Percentiles rank a stretch among this genome's conserved stretches.
phyloP scores from a whole-genome alignment of 35 echinoderm and acorn worm genomes.

The Patiria miniata region DNA sequence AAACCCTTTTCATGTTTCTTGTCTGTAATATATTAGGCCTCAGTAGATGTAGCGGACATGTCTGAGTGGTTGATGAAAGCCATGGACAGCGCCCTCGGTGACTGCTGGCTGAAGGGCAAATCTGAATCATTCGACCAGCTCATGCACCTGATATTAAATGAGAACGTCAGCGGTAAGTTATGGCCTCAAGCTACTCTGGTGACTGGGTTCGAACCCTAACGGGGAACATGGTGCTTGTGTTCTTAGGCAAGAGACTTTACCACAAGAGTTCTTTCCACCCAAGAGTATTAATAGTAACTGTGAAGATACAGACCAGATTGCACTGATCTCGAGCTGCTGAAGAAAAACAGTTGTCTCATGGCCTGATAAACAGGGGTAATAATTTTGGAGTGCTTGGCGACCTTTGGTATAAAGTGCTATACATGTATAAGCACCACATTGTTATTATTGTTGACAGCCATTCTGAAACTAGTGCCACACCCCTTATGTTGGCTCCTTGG shows the following conservation, averaged over 20 bases:
- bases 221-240: too few species aligned
- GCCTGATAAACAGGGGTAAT: too few species aligned
- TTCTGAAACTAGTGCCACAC: constrained; percentile 79
- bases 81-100: constrained; percentile 74
- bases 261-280: too few species aligned
- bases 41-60: constrained; percentile 74
- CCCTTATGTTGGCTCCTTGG: constrained; percentile 16
- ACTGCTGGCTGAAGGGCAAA: constrained; percentile 79
- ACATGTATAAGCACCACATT: too few species aligned
- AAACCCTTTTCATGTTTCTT: not conserved
- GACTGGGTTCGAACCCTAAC: too few species aligned
- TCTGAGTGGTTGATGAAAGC: constrained; percentile 85
- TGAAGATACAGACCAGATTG: too few species aligned
- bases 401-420: too few species aligned
- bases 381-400: too few species aligned
- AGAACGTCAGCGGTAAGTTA: constrained; percentile 95
- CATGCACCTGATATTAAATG: constrained; percentile 77
- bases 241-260: too few species aligned
- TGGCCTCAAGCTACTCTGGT: not conserved
- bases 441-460: constrained; percentile 76
- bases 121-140: constrained; percentile 80
- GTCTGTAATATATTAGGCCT: constrained; percentile 45
- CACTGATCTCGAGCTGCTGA: too few species aligned
- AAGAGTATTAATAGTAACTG: too few species aligned
- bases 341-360: too few species aligned